Evolutionary conservation across 2,888 invertebrate species (phyloP), one percentile per base, ranked within the genome.

Genomic region (Thereva unica): DNA sequence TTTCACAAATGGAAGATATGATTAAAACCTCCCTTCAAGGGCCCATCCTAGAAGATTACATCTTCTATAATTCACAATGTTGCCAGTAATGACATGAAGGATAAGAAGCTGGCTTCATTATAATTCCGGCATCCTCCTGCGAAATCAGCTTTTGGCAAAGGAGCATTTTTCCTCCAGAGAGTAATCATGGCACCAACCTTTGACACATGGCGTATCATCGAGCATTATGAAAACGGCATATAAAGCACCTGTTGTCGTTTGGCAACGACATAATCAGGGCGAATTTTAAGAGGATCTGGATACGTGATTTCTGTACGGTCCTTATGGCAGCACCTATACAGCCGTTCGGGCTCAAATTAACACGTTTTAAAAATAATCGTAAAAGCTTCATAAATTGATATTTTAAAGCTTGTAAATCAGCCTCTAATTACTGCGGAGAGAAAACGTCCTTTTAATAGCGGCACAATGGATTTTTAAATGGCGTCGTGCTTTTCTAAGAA

Each of bases 21-120:
- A 61, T 61, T 40, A 61, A 49, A 50, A 50, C 41, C 41, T 10
- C 40, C 10, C 61, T 61, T 50, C 50, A 40, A 50, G 23, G 50
- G 41, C 50, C 23, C 50, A 61, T 61, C 49, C 40, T 12, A 41
- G 61, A 49, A 61, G 50, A 61, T 61, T 61, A 61, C 61, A 38
- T 50, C 9, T 41, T 50, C 34, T 41, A 40, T 61, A 61, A 50
- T 61, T 49, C 61, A 61, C 37, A 50, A 41, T 50, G 50, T 34
- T 50, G 23, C 23, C 49, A 40, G 34, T 45, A 61, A 61, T 61
- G 49, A 50, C 4, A n/a, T 40, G 9, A 8, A 4, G 38, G 9
- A 37, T 50, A 61, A 61, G 41, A 38, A 50, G 34, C 40, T 61
- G 12, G 50, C 23, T 50, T 50, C 50, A 61, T 61, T 50, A 61